Evolutionary conservation across 2,113 vertebrate genomes (phyloP), one percentile per base, ranked within the genome.

Genomic region (Fukomys damarensis): DNA sequence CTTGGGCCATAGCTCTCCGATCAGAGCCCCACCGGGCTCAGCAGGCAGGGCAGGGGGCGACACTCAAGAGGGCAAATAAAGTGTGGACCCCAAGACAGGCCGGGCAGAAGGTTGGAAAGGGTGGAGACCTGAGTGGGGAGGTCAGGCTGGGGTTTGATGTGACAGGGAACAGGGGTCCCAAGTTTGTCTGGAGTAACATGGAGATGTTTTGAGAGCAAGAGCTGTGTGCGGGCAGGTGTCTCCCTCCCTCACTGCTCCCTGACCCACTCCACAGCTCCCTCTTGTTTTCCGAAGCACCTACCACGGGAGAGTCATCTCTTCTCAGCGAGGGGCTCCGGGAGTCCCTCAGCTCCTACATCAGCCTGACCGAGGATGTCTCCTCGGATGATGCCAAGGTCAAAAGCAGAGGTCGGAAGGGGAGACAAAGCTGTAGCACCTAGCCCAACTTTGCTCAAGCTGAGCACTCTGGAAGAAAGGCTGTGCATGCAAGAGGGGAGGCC

Each of bases 271-370:
- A 20, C 87, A 99, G 99, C 93, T 99, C 99, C 0, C 89, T 98
- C 94, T 96, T 99, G 59, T 96, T 99, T 49, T 97, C 81, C 0
- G 98, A 97, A 86, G 91, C 97, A 0, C 35, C 96, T 17, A 88
- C 97, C 3, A 81, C 97, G 0, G 98, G 70, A 0, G 98, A 98
- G 32, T 97, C 98, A 0, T 98, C 98, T n/a, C 98, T 99, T 91
- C 97, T 99, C 97, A 99, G 99, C 6, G 99, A 98, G 79, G 99
- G 99, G 3, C 98, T 99, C 91, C 98, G 99, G 85, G 99, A 99
- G 80, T 98, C 99, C 97, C 98, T 99, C 94, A 99, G 94, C 98
- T 99, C 99, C 81, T 99, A 99, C 96, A 98, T 99, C 92, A 98
- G 98, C 56, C 98, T 99, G 98, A 98, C 99, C 0, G 98, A 99